phyloP scores from a whole-genome alignment of 2,888 invertebrate species.

The Drosophila acutilabella region DNA sequence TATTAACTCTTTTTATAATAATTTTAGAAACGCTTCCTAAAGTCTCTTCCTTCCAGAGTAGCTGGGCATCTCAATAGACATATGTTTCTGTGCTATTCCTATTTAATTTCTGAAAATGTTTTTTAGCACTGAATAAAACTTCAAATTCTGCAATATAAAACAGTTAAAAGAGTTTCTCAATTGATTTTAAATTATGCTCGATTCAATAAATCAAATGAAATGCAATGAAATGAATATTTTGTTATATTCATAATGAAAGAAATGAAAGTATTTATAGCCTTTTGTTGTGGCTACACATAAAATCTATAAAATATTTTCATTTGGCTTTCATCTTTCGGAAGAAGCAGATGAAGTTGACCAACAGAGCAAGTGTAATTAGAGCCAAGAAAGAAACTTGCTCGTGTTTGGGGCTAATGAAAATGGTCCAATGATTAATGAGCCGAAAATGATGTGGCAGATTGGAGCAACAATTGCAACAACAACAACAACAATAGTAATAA shows the following conservation, averaged over 20 bases:
- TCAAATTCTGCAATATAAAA: background rate
- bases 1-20: too few species aligned
- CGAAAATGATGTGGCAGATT: slow-evolving; percentile 79
- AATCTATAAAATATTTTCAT: slow-evolving; percentile 50
- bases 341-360: background rate
- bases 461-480: slow-evolving; percentile 45
- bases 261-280: slow-evolving; percentile 19
- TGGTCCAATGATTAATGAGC: slow-evolving; percentile 71
- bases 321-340: slow-evolving; percentile 33
- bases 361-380: slow-evolving; percentile 40
- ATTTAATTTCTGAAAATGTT: too few species aligned
- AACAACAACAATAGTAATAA: slow-evolving; percentile 9
- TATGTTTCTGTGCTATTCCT: too few species aligned
- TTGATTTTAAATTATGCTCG: slow-evolving; percentile 49
- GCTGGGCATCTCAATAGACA: too few species aligned
- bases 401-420: slow-evolving; percentile 61
- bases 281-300: slow-evolving; percentile 47
- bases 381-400: slow-evolving; percentile 26
- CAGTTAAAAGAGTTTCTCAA: background rate
- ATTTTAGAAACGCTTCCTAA: too few species aligned
- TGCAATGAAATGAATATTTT: slow-evolving; percentile 4
- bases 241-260: slow-evolving; percentile 16
- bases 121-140: too few species aligned
- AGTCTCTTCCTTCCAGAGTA: too few species aligned
- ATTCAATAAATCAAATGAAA: slow-evolving; percentile 23